phyloP scores from a whole-genome alignment of 2,113 vertebrate genomes.

The Lophotis ruficrista region DNA sequence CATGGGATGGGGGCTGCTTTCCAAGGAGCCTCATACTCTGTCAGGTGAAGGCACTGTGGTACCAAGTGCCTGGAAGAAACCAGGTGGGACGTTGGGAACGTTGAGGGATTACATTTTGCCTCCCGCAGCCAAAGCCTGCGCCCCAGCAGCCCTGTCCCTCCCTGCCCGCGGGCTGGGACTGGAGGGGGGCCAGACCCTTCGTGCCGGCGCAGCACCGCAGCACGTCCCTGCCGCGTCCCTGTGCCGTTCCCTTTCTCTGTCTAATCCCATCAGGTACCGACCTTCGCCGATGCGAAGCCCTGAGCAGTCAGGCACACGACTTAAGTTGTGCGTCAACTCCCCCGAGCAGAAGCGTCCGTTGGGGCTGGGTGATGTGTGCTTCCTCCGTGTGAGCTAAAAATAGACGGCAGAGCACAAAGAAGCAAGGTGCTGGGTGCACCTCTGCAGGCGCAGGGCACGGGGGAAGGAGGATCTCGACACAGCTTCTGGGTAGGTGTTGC shows the following conservation, averaged over 20 bases:
- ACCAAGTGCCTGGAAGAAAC: neutral
- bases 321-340: neutral
- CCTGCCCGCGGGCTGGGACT: neutral
- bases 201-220: accelerated
- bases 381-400: neutral
- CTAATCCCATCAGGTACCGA: neutral
- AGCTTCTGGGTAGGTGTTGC: neutral
- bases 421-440: neutral
- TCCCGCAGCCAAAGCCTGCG: neutral
- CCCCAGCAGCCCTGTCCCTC: neutral
- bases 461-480: neutral
- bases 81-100: accelerated
- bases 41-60: accelerated
- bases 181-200: neutral
- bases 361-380: neutral
- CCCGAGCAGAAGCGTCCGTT: neutral
- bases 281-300: neutral
- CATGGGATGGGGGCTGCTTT: neutral
- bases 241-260: neutral
- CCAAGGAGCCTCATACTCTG: neutral
- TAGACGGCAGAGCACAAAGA: neutral
- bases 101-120: neutral
- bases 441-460: neutral
- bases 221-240: neutral
- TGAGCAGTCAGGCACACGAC: neutral